Evolutionary conservation across 2,888 invertebrate species (phyloP), one percentile per base, ranked within the genome.

Genomic region (Stomorhina lunata): DNA sequence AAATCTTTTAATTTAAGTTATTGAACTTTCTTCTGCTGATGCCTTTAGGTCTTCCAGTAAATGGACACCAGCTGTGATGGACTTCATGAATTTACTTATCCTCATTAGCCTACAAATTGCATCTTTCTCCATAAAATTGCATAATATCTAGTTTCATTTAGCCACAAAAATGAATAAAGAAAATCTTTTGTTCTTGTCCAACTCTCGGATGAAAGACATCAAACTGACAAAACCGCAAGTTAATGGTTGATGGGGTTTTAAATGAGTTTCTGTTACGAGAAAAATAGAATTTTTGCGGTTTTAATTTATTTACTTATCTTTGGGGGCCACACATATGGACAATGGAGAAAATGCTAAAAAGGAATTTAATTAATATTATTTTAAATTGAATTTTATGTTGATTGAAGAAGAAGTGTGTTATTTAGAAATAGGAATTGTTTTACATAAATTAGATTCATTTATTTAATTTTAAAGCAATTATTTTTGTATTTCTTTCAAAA

Each of bases 141-240:
- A 22, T 15, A 25, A 4, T 25, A 25, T 22, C 25, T 0, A 12
- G 48, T 10, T 20, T 32, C 20, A 20, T 32, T 50, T 53, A 27
- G 27, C 50, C 50, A 15, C 15, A 43, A n/a, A n/a, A 12, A 27
- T 0, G 6, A 29, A 10, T 1, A 29, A 10, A 3, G 12, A 50
- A 50, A 66, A 48, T 12, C 25, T 20, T 20, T 20, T 27, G n/a
- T n/a, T 50, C 9, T 22, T 32, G n/a, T 15, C 15, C 0, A n/a
- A n/a, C n/a, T n/a, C n/a, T n/a, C 66, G 9, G 15, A 40, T 55
- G 29, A 57, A 55, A 9, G n/a, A 66, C 25, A 55, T 55, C 34
- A 57, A 55, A 57, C 40, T 55, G 55, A 9, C 27, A 40, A 68
- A 68, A 17, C 53, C 17, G 40, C 59, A 61, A 61, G n/a, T 61